Evolutionary conservation across 2,797 vertebrate genomes (phyloP).

Genomic region (Leontopithecus rosalia): DNA sequence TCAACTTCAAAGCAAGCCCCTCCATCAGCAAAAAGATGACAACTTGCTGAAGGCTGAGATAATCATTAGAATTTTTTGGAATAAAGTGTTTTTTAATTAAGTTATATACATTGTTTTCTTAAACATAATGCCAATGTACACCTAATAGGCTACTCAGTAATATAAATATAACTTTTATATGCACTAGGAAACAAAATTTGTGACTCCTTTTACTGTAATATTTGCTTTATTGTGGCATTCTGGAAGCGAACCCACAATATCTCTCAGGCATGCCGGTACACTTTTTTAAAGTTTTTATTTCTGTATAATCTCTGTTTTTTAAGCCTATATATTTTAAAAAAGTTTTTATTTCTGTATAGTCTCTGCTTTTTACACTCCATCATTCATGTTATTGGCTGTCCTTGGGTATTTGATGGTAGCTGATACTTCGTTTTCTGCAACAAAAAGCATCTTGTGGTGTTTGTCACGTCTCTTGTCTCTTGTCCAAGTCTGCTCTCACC

Average conservation of each 20-base stretch:
- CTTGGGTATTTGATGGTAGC: background rate
- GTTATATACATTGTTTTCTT: background rate
- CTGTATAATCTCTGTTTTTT: background rate
- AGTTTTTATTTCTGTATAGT: background rate
- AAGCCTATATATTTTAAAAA: background rate
- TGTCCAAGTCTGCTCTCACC: background rate
- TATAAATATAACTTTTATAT: background rate
- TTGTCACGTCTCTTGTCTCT: background rate
- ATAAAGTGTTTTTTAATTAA: background rate
- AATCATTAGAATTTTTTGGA: background rate
- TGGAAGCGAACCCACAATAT: background rate
- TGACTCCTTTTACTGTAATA: background rate
- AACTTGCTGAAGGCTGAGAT: background rate
- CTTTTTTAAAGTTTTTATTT: background rate
- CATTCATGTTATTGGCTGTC: background rate
- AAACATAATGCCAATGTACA: background rate
- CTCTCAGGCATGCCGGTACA: background rate
- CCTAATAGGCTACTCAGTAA: background rate
- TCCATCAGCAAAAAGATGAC: background rate
- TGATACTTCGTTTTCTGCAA: background rate
- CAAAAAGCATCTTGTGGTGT: background rate
- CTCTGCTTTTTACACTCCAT: background rate
- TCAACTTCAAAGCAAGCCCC: too few species aligned
- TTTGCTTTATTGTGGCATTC: background rate
- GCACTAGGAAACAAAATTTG: background rate